Percentiles rank a stretch among this genome's conserved stretches.
Evolutionary conservation across 2,797 vertebrate species (phyloP).

Genomic region (Fistularia commersonii): DNA sequence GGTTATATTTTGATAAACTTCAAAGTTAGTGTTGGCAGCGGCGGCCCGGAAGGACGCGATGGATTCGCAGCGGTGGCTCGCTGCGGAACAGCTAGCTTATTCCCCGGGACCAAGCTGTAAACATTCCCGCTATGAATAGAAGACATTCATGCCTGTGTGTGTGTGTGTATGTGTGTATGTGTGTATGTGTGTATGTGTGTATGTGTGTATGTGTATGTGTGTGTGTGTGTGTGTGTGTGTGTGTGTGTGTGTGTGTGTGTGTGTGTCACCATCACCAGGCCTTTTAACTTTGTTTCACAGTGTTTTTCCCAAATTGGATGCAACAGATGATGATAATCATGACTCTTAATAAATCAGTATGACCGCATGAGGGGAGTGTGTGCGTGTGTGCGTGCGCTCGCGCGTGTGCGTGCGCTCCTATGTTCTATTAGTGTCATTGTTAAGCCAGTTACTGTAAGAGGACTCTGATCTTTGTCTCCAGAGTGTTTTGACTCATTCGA

Average conservation of each 20-base stretch:
- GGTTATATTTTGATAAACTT: conserved; percentile 32
- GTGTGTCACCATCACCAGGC: too few relatives aligned
- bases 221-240: too few relatives aligned
- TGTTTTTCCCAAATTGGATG: conserved; percentile 3
- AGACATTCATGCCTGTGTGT: conserved; percentile 17
- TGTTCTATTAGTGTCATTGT: neutral
- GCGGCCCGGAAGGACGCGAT: too few relatives aligned
- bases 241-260: too few relatives aligned
- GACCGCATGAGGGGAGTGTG: neutral
- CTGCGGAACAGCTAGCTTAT: conserved; percentile 2
- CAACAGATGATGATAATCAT: too few relatives aligned
- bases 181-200: too few relatives aligned
- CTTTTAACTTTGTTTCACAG: too few relatives aligned
- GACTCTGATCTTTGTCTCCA: neutral
- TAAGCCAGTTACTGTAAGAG: neutral
- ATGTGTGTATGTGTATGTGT: too few relatives aligned
- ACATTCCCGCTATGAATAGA: conserved; percentile 28
- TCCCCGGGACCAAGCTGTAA: conserved; percentile 9
- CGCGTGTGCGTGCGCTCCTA: too few relatives aligned
- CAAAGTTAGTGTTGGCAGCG: conserved; percentile 8
- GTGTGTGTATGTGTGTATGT: too few relatives aligned
- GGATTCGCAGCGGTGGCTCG: conserved; percentile 3
- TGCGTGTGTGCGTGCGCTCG: neutral
- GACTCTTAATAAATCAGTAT: too few relatives aligned
- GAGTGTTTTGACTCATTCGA: neutral